Base-by-base conservation (phyloP, 2,888 invertebrate species). In the Coenonympha arcania region DNA sequence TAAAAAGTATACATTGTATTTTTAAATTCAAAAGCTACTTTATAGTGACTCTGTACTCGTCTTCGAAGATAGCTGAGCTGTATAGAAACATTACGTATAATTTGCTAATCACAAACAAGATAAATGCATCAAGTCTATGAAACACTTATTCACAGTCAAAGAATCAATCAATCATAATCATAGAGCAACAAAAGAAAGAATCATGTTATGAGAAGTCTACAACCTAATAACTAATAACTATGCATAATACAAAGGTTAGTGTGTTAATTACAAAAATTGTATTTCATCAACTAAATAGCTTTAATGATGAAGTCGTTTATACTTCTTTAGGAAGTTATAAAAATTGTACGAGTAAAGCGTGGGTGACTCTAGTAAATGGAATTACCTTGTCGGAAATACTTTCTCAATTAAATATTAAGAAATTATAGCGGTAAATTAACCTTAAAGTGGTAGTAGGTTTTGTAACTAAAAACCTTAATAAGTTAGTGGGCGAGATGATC, bases 251-350 rank as follows among this genome's bases (percentile, higher is more conserved):
- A 42, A 37, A 47, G 51, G 47, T 51, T 47, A 47, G 31, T 31
- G 42, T 37, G 51, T 43, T 51, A 51, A 51, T 47, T 47, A 51
- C 47, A 18, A 20, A 47, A 46, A 46, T 46, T 41, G 31, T 51
- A 42, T 47, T 47, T 37, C 42, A 34, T 48, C 34, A 18, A 31
- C 19, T 16, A n/a, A 22, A 20, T 31, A 37, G 18, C 24, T 31
- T 15, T 47, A 46, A 34, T 50, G 19, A 46, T 50, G 34, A 18
- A 46, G 41, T 30, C 47, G 30, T 46, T 36, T 30, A 48, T 41
- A 26, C 26, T 36, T 16, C n/a, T 46, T 46, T 45, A 40, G 40
- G 33, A 34, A 41, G 46, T 37, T 4, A 46, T 45, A 50, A 45
- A 46, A 40, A 45, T 40, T n/a, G n/a, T n/a, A n/a, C n/a, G n/a